Conservation (phyloP, 2,113 vertebrate species). For the Lontra canadensis region DNA sequence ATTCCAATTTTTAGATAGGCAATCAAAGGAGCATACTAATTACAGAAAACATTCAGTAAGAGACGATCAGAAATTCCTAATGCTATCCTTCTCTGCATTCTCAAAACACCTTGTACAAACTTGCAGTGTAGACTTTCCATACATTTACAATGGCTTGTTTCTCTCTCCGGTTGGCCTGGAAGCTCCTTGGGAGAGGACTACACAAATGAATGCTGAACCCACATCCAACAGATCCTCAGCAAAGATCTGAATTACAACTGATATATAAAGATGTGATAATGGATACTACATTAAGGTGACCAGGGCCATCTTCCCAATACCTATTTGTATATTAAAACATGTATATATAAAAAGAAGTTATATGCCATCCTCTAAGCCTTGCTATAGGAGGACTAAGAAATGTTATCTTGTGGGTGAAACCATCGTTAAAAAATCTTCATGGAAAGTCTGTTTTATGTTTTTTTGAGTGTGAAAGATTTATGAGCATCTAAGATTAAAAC, state of each 20-base stretch:
- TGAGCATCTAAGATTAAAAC: slow-evolving; percentile 2
- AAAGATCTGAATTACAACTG: not conserved
- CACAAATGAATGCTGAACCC: not conserved
- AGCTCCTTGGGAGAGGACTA: not conserved
- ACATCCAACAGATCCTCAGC: not conserved
- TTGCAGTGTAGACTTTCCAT: not conserved
- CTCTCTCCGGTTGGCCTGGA: not conserved
- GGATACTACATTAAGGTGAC: not conserved
- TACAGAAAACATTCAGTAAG: not conserved
- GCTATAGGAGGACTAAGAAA: not conserved
- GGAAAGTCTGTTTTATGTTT: not conserved
- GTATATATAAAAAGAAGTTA: not conserved
- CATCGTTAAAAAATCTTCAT: not conserved
- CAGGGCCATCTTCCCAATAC: not conserved
- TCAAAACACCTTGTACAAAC: not conserved
- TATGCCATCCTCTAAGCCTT: not conserved
- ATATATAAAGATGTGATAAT: not conserved
- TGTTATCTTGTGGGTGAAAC: not conserved
- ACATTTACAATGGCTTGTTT: not conserved
- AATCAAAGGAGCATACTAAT: not conserved
- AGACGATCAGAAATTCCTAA: not conserved
- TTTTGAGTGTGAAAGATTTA: not conserved
- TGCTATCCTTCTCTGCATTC: not conserved
- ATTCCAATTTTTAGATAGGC: not conserved
- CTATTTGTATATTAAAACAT: not conserved